These are phyloP conservation scores for Diuraphis noxia DNA, from an alignment of 1,140 invertebrate species.

Conservation along the genomic window DNA sequence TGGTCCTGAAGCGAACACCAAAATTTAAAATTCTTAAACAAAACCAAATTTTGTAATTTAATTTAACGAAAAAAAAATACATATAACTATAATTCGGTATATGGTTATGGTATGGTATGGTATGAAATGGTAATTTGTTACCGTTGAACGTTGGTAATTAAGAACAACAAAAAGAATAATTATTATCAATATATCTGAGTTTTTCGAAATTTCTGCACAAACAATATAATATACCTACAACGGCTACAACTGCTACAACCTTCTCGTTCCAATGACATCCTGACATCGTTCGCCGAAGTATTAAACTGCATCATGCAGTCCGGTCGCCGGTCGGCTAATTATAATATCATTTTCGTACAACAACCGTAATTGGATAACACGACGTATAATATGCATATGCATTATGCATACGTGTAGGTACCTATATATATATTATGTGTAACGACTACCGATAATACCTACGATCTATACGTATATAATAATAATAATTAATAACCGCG, in stretches of 20 bases:
- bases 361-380: background rate
- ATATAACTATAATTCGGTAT: too few species aligned
- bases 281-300: background rate
- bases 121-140: too few species aligned
- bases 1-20: too few species aligned
- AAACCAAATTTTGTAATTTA: too few species aligned
- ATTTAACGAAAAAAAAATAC: too few species aligned
- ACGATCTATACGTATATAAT: background rate
- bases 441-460: background rate
- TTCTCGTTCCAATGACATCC: background rate
- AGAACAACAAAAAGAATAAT: too few species aligned
- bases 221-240: background rate
- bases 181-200: too few species aligned
- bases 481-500: background rate
- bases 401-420: background rate
- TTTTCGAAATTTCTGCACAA: background rate
- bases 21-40: too few species aligned
- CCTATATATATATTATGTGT: background rate
- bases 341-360: conserved; percentile 23
- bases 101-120: too few species aligned
- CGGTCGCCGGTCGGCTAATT: background rate
- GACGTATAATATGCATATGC: background rate
- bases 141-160: too few species aligned
- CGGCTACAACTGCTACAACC: too few species aligned
- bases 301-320: background rate